A percentile compares a stretch with the other conserved stretches of the same genome.
Conservation (phyloP, 2,797 vertebrate genomes). For the Capromys pilorides region DNA sequence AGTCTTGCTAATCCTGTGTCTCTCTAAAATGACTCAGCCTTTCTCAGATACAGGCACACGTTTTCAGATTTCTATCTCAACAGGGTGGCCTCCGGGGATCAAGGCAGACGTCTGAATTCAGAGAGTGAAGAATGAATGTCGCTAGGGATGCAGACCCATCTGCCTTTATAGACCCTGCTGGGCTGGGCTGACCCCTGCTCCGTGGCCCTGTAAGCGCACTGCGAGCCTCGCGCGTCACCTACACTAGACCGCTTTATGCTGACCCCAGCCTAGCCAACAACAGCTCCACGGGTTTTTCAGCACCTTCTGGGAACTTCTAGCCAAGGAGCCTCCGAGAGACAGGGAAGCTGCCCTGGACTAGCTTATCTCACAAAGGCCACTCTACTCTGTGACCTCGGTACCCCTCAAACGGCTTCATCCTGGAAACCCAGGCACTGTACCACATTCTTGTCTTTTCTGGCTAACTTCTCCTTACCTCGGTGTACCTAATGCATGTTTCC, state of each 20-base stretch:
- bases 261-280: not conserved
- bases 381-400: not conserved
- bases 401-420: not conserved
- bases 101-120: not conserved
- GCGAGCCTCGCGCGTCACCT: not conserved
- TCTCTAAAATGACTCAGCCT: conserved; percentile 7
- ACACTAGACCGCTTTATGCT: not conserved
- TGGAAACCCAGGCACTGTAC: not conserved
- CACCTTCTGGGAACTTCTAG: not conserved
- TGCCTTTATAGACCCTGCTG: not conserved
- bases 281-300: not conserved
- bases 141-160: not conserved
- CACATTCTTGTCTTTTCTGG: not conserved
- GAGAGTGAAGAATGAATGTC: not conserved
- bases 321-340: not conserved
- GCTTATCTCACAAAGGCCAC: not conserved
- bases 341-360: not conserved
- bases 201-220: not conserved
- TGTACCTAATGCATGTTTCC: not conserved
- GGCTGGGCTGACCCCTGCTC: not conserved
- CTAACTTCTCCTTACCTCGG: not conserved
- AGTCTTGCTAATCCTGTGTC: not conserved
- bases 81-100: not conserved
- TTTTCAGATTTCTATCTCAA: conserved; percentile 4
- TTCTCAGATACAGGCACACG: not conserved